Base-by-base conservation (phyloP, 2,797 vertebrate genomes). In the Coranthus polyacanthus region DNA sequence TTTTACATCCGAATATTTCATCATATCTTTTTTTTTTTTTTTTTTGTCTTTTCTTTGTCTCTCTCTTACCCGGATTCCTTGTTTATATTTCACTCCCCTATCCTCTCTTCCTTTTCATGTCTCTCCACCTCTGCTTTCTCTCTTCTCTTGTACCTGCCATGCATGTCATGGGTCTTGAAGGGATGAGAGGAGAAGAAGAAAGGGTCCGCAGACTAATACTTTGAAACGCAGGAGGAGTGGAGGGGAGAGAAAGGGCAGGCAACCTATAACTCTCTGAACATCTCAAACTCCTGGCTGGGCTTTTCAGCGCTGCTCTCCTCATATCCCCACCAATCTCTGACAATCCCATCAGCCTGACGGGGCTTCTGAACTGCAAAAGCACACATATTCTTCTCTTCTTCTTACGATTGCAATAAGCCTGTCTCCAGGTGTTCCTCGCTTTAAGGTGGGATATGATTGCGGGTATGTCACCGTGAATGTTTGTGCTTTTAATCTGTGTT, bases 291-390 rank as follows among this genome's bases (percentile, higher is more conserved):
- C 74, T 80, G 62, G 65, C 71, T 85, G 67, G 83, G 83, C 92
- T 91, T 95, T 94, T 89, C 93, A 92, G 87, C 85, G 59, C 2
- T 79, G 75, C 87, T 91, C 83, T 90, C 85, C 81, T 82, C 79
- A 88, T 87, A 92, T 84, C 78, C 63, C 17, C 55, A 57, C 58
- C 72, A 49, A 68, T 72, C 73, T 53, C 54, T 68, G 54, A 62
- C 46, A 77, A 63, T 79, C 78, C 85, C 85, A 64, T 85, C 81
- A 87, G 91, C 88, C 88, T 87, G 82, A 77, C 86, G 91, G 89
- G 92, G 91, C 92, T 92, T 90, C 79, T 77, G 93, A 94, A 87
- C 78, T 73, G 90, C 89, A 91, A 92, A 94, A 79, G 93, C 89
- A 89, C 73, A 86, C 80, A 87, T 82, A 78, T 72, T 85, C 90